These are phyloP conservation scores for Embidobia sp. DNA, from an alignment of 2,888 invertebrate genomes.

Conservation along the genomic window DNA sequence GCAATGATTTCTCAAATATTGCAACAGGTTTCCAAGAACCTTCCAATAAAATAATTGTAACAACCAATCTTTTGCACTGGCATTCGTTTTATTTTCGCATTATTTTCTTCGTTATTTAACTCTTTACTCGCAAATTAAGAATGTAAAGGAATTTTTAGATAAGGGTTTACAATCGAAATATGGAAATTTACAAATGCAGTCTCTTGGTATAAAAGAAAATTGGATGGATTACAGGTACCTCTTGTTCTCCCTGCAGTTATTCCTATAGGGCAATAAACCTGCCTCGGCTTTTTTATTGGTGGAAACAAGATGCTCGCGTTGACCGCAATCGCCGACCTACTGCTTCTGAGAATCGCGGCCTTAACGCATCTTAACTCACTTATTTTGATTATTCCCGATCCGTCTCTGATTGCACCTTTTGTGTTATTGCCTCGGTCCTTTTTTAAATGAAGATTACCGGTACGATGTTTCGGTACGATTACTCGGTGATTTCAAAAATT, in stretches of 20 bases:
- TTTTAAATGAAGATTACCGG: neutral
- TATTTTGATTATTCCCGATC: slow-evolving; percentile 25
- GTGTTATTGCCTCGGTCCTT: slow-evolving; percentile 9
- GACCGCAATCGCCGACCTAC: slow-evolving; percentile 43
- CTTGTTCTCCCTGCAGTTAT: too few relatives aligned
- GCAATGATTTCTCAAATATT: slow-evolving; percentile 33
- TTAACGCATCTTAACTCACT: slow-evolving; percentile 33
- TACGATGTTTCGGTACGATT: too few relatives aligned
- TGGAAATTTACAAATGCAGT: too few relatives aligned
- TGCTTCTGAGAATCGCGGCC: too few relatives aligned
- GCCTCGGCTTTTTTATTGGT: too few relatives aligned
- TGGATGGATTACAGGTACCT: too few relatives aligned
- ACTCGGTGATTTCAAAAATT: slow-evolving; percentile 10
- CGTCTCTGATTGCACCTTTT: slow-evolving; percentile 20
- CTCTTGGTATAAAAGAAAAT: too few relatives aligned
- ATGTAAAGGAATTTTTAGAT: too few relatives aligned
- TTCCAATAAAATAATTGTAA: slow-evolving; percentile 15
- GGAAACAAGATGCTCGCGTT: slow-evolving; percentile 29
- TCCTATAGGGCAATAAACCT: too few relatives aligned
- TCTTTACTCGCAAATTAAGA: too few relatives aligned
- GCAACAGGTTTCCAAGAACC: slow-evolving; percentile 19
- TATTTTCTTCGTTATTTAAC: slow-evolving; percentile 20
- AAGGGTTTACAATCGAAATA: too few relatives aligned
- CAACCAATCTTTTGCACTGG: neutral
- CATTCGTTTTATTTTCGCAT: neutral